phyloP scores from a whole-genome alignment of 2,113 vertebrate species.

The Poeciliopsis retropinna region DNA sequence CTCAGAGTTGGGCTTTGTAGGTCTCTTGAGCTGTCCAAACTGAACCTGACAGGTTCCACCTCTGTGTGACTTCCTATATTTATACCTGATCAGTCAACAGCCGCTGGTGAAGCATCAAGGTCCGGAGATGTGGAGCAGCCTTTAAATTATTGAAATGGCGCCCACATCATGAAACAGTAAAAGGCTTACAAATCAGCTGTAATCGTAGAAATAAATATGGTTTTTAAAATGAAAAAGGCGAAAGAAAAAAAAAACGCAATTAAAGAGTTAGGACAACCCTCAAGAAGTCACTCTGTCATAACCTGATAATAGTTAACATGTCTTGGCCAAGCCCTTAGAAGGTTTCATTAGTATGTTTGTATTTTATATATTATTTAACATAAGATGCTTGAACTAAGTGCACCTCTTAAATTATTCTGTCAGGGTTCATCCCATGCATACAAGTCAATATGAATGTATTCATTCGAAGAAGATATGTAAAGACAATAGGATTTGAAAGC shows the following conservation, averaged over 20 bases:
- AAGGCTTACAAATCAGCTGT: not conserved
- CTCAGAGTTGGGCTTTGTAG: not conserved
- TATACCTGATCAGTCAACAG: slow-evolving; percentile 25
- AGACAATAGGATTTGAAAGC: not conserved
- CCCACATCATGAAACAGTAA: slow-evolving; percentile 6
- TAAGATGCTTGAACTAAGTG: slow-evolving; percentile 26
- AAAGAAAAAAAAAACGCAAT: not conserved
- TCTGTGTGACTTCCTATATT: slow-evolving; percentile 13
- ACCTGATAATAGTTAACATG: not conserved
- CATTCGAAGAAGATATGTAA: not conserved
- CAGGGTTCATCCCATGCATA: not conserved
- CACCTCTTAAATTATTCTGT: slow-evolving; percentile 29
- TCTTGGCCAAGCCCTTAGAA: not conserved
- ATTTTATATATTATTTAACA: slow-evolving; percentile 20
- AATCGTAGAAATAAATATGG: not conserved
- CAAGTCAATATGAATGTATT: not conserved
- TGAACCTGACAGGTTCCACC: slow-evolving; percentile 34
- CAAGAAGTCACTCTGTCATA: not conserved
- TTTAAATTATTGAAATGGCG: slow-evolving; percentile 45
- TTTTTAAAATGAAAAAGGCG: not conserved
- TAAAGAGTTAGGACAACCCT: not conserved
- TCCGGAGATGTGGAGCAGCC: slow-evolving; percentile 13
- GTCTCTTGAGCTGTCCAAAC: not conserved
- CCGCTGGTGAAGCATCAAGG: slow-evolving; percentile 15
- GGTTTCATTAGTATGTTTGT: not conserved